Evolutionary conservation across 2,888 invertebrate species (phyloP).

Genomic region (Euproctis similis): DNA sequence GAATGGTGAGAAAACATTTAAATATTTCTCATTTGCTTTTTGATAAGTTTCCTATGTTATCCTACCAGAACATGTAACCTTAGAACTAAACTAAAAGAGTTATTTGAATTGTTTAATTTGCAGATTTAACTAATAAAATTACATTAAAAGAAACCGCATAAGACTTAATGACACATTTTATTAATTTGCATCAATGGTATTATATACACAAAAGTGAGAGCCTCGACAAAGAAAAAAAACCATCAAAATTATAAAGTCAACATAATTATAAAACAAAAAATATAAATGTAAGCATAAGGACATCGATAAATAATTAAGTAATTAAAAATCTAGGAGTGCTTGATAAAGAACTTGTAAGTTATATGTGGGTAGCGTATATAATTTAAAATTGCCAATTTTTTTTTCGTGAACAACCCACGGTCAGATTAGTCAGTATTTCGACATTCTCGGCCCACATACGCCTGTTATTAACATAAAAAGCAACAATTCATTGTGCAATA

Average conservation of each 20-base stretch:
- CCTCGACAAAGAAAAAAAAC: too few species aligned
- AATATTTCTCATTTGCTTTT: too few species aligned
- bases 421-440: constrained; percentile 72
- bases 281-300: constrained; percentile 51
- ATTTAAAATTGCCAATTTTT: constrained; percentile 75
- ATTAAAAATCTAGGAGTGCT: constrained; percentile 60
- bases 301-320: constrained; percentile 60
- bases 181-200: too few species aligned
- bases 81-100: too few species aligned
- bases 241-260: constrained; percentile 9
- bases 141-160: too few species aligned
- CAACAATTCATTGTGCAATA: constrained; percentile 71
- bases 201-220: too few species aligned
- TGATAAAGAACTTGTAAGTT: constrained; percentile 53
- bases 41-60: too few species aligned
- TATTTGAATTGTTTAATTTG: too few species aligned
- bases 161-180: too few species aligned
- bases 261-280: constrained; percentile 15
- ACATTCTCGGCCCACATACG: constrained; percentile 62
- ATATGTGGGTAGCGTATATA: constrained; percentile 68
- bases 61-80: too few species aligned
- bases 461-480: constrained; percentile 69
- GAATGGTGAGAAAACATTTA: too few species aligned
- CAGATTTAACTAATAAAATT: too few species aligned
- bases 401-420: constrained; percentile 64